Conservation (phyloP, 2,797 vertebrate genomes). For the Chaetophractus vellerosus region DNA sequence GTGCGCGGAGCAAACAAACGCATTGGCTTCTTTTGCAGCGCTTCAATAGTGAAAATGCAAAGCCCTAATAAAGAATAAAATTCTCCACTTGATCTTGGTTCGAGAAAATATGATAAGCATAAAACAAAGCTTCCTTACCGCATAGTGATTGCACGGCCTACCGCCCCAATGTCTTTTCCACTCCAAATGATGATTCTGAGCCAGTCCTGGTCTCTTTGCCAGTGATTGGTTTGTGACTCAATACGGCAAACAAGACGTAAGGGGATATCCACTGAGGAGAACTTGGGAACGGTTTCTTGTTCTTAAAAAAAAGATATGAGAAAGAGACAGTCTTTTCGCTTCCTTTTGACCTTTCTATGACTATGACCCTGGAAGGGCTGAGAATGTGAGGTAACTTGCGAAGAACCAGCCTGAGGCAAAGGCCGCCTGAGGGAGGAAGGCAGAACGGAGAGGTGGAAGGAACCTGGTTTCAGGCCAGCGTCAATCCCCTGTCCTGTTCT, state of each 20-base stretch:
- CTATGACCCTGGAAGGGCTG: background rate
- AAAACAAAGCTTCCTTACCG: background rate
- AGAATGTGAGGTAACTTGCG: background rate
- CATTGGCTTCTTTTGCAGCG: background rate
- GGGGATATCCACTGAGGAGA: background rate
- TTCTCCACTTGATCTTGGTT: slow-evolving; percentile 21
- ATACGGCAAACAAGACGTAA: background rate
- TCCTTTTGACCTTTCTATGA: background rate
- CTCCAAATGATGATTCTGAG: background rate
- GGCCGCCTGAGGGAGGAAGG: background rate
- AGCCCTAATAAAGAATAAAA: background rate
- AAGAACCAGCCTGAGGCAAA: slow-evolving; percentile 11
- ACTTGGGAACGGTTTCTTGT: background rate
- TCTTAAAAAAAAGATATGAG: background rate
- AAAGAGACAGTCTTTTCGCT: background rate
- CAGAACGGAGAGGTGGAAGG: background rate
- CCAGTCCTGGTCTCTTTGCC: background rate
- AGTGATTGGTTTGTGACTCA: background rate
- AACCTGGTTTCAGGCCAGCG: background rate
- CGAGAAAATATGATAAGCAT: background rate
- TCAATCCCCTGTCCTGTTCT: background rate
- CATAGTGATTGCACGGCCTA: background rate
- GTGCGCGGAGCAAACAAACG: background rate
- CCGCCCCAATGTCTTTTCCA: background rate
- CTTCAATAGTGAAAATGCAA: background rate